A percentile compares a stretch with the other conserved stretches of the same genome.
Evolutionary conservation across 2,888 invertebrate genomes (phyloP).

Genomic region (Actias luna): DNA sequence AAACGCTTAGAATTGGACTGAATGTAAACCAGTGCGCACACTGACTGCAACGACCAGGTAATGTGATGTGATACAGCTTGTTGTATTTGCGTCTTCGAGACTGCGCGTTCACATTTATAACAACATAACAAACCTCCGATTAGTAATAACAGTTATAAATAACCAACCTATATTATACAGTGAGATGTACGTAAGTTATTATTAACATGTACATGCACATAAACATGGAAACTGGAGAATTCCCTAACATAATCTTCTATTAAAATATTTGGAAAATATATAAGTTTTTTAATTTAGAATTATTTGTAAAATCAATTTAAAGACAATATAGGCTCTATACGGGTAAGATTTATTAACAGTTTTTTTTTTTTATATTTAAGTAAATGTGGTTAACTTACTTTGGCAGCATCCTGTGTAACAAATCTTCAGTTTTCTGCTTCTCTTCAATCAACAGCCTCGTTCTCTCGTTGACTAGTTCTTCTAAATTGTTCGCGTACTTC

Average conservation of each 20-base stretch:
- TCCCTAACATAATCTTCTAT: constrained; percentile 6
- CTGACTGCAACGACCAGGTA: constrained; percentile 55
- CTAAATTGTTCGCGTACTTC: constrained; percentile 96
- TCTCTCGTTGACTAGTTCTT: constrained; percentile 95
- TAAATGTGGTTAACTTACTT: constrained; percentile 79
- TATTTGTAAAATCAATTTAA: background rate
- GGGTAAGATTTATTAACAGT: background rate
- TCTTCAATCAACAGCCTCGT: constrained; percentile 94
- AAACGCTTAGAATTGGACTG: constrained; percentile 57
- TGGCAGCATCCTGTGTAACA: constrained; percentile 96
- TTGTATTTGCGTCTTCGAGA: constrained; percentile 79
- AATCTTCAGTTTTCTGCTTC: constrained; percentile 95
- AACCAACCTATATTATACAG: constrained; percentile 39
- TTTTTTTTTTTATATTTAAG: constrained; percentile 8
- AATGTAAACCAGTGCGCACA: constrained; percentile 77
- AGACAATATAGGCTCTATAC: background rate
- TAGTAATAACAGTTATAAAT: constrained; percentile 45
- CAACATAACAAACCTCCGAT: constrained; percentile 50
- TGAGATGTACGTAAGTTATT: constrained; percentile 48
- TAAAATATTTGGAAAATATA: background rate
- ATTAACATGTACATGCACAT: constrained; percentile 57
- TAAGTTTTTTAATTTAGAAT: background rate
- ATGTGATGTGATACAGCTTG: constrained; percentile 62
- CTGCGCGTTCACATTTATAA: constrained; percentile 45
- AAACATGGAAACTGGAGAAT: constrained; percentile 36